Base-by-base conservation (phyloP, 37 sponge, comb jelly and placozoan species). In the Chondrosia reniformis region DNA sequence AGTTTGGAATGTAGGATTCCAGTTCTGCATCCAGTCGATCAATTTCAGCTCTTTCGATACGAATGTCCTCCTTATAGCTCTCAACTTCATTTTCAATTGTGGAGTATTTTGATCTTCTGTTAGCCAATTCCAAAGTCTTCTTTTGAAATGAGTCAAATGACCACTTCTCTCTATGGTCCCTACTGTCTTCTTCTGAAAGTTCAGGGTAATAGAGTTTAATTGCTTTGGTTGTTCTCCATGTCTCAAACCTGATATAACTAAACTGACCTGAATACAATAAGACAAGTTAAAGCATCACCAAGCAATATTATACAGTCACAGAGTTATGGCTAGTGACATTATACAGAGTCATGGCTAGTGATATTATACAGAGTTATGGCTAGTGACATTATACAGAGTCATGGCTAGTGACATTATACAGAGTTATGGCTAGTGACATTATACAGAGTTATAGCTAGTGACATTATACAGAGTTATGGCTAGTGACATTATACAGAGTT, bases 211-310 rank as follows among this genome's bases (percentile, higher is more conserved):
- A 46, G 38, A 86, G n/a, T 44, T 78, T 58, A 32, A 91, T 72
- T n/a, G 84, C 91, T 45, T 81, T 86, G 21, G 33, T 46, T 38
- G 41, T 75, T 41, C 91, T 86, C 91, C 91, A 91, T 9, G 21
- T 17, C 36, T 86, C 55, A 30, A 83, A 59, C 54, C 40, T 37
- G 33, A 61, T 27, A 55, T 80, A 91, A 42, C 19, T 36, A 13
- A 41, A 32, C 77, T 91, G 91, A 30, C 80, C 84, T 45, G 24
- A 17, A 42, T 25, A 82, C 10, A 5, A 66, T 59, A 7, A 64
- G 2, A 59, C 6, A 56, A 4, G 31, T n/a, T n/a, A n/a, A n/a
- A n/a, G n/a, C n/a, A n/a, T n/a, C n/a, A n/a, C n/a, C n/a, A n/a
- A n/a, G n/a, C n/a, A n/a, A n/a, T n/a, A n/a, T n/a, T n/a, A n/a